Evolutionary conservation across 2,888 invertebrate genomes (phyloP).

Genomic region (Blastobasis adustella): DNA sequence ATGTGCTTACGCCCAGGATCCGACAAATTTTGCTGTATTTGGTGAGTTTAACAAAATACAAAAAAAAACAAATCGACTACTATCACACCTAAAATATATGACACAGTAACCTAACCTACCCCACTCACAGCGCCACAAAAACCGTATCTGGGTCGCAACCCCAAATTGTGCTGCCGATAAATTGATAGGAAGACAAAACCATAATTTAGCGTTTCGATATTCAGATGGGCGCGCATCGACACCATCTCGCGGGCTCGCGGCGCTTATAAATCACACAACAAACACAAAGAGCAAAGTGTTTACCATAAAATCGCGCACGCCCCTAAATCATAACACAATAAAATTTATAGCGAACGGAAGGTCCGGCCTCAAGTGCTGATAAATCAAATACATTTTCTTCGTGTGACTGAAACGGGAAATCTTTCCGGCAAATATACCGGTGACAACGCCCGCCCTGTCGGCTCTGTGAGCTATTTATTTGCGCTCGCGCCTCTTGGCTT

Average conservation of each 20-base stretch:
- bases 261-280: conserved; percentile 52
- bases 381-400: conserved; percentile 72
- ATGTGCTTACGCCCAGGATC: too few species aligned
- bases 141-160: too few species aligned
- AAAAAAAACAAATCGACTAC: neutral
- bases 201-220: conserved; percentile 16
- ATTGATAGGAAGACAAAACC: conserved; percentile 2
- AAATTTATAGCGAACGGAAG: conserved; percentile 71
- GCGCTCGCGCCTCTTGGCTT: neutral
- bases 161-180: too few species aligned
- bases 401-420: conserved; percentile 63
- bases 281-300: conserved; percentile 69
- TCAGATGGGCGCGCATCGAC: conserved; percentile 27
- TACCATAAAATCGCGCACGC: conserved; percentile 70
- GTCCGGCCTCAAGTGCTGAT: conserved; percentile 72
- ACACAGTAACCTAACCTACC: too few species aligned
- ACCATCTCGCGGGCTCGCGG: conserved; percentile 26
- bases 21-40: neutral
- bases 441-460: conserved; percentile 32
- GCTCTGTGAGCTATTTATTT: conserved; percentile 29
- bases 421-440: conserved; percentile 59
- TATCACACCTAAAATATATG: too few species aligned
- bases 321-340: conserved; percentile 73
- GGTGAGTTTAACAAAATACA: neutral
- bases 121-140: too few species aligned